Conservation (phyloP, 1,140 invertebrate species). For the Elysia chlorotica region DNA sequence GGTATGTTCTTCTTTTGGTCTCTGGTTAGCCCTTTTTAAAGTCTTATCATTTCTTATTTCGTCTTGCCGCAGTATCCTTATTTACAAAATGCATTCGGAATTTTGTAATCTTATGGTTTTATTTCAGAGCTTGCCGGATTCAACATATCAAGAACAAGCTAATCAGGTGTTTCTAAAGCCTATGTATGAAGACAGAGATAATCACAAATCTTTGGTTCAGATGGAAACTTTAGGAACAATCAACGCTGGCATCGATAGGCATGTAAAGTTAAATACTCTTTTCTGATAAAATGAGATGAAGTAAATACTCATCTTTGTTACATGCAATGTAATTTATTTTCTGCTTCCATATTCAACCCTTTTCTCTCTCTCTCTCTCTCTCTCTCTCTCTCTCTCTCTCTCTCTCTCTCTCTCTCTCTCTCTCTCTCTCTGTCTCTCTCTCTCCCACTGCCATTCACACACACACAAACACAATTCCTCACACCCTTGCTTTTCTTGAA, state of each 20-base stretch:
- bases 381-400: too few relatives aligned
- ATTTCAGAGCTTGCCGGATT: slow-evolving; percentile 49
- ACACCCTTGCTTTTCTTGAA: background rate
- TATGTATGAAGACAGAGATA: slow-evolving; percentile 45
- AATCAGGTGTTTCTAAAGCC: slow-evolving; percentile 48
- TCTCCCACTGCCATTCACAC: too few relatives aligned
- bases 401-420: too few relatives aligned
- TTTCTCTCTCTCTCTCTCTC: too few relatives aligned
- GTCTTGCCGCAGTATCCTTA: background rate
- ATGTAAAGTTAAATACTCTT: background rate
- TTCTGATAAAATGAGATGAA: background rate
- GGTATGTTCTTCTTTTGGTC: too few relatives aligned
- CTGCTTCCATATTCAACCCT: too few relatives aligned
- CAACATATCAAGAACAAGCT: slow-evolving; percentile 54
- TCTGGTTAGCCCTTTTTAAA: background rate
- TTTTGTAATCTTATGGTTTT: background rate
- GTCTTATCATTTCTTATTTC: background rate
- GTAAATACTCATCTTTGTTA: background rate
- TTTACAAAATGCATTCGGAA: background rate
- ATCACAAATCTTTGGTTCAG: slow-evolving; percentile 46
- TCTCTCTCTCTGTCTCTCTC: too few relatives aligned
- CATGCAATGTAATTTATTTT: background rate
- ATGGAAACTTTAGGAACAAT: slow-evolving; percentile 37
- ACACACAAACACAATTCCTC: too few relatives aligned
- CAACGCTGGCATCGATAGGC: slow-evolving; percentile 46